phyloP scores from a whole-genome alignment of 2,113 vertebrate genomes.

The Morone chrysops region DNA sequence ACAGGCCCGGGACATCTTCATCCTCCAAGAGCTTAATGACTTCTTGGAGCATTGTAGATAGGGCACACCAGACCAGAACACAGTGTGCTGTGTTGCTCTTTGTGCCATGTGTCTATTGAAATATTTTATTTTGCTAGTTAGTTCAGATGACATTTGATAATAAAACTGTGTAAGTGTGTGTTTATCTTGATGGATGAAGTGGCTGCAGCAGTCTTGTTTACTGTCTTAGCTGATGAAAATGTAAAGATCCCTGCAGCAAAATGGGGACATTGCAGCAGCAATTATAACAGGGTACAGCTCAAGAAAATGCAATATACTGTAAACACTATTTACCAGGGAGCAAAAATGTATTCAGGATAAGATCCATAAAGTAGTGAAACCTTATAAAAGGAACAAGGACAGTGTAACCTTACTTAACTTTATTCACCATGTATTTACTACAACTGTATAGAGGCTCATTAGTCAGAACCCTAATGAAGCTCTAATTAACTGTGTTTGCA shows the following conservation, averaged over 20 bases:
- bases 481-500: conserved; percentile 41
- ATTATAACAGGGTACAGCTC: conserved; percentile 49
- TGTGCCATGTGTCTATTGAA: conserved; percentile 28
- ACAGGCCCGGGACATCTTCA: conserved; percentile 64
- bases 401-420: conserved; percentile 37
- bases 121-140: conserved; percentile 53
- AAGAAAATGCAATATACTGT: conserved; percentile 43
- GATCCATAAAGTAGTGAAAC: conserved; percentile 28
- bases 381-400: conserved; percentile 29
- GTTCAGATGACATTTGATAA: conserved; percentile 51
- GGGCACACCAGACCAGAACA: conserved; percentile 37
- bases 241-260: conserved; percentile 66
- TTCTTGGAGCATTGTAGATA: conserved; percentile 47
- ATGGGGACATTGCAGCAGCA: conserved; percentile 56
- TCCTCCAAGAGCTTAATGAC: conserved; percentile 69
- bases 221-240: conserved; percentile 66
- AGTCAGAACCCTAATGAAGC: conserved; percentile 45
- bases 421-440: conserved; percentile 38
- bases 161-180: neutral
- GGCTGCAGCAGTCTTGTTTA: conserved; percentile 59
- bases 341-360: conserved; percentile 33
- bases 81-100: conserved; percentile 21
- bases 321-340: conserved; percentile 30
- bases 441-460: conserved; percentile 48
- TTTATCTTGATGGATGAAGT: conserved; percentile 58